Evolutionary conservation across 2,113 vertebrate genomes (phyloP).

Genomic region (Heterochromis multidens): DNA sequence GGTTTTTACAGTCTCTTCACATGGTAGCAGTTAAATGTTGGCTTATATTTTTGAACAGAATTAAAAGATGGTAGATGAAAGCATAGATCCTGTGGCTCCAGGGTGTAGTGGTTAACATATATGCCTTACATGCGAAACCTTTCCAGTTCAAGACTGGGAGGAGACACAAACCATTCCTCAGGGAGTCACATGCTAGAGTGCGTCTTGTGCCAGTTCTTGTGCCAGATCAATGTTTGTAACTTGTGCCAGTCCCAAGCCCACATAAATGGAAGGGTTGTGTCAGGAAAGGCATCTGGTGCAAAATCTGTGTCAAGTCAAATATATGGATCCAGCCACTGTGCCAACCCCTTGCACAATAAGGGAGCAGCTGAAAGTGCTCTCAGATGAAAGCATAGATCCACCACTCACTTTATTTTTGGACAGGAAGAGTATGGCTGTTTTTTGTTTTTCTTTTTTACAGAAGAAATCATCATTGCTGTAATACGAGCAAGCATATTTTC

Average conservation of each 20-base stretch:
- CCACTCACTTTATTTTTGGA: neutral
- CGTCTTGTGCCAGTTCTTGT: neutral
- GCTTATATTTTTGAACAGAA: constrained; percentile 17
- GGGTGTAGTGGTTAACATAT: neutral
- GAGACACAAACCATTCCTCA: neutral
- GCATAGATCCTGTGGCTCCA: neutral
- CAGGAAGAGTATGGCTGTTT: neutral
- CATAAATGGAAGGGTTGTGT: neutral
- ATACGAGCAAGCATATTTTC: neutral
- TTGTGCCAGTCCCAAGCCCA: neutral
- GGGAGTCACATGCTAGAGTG: neutral
- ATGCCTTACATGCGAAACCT: neutral
- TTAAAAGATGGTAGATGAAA: constrained; percentile 37
- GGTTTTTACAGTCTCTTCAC: constrained; percentile 16
- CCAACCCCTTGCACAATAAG: neutral
- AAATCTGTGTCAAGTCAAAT: neutral
- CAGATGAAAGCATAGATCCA: neutral
- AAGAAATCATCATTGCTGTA: neutral
- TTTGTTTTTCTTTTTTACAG: neutral
- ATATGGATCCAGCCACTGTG: neutral
- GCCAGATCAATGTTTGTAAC: neutral
- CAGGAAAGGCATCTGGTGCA: neutral
- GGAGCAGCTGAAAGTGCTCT: neutral
- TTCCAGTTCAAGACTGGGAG: neutral
- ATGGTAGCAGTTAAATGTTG: constrained; percentile 6